Evolutionary conservation across 1,140 invertebrate species (phyloP).

Genomic region (Planococcus citri): DNA sequence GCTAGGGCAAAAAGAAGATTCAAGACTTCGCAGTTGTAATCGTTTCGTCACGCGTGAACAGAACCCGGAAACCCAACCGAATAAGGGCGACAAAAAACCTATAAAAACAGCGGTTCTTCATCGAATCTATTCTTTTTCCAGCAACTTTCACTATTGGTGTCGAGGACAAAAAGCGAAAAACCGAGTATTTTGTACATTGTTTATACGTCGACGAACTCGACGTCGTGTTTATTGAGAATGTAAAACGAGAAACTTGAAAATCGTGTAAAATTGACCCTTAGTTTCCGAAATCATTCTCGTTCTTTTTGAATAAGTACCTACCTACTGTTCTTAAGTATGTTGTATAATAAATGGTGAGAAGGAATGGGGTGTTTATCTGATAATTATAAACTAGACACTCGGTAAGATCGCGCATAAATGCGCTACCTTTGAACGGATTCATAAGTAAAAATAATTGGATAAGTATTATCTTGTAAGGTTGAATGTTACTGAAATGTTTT

Average conservation of each 20-base stretch:
- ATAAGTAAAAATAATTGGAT: too few species aligned
- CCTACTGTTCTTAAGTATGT: too few species aligned
- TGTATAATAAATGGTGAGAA: too few species aligned
- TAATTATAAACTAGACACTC: too few species aligned
- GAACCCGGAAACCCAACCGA: slow-evolving; percentile 2
- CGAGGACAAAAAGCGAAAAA: neutral
- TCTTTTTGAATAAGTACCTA: too few species aligned
- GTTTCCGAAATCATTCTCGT: neutral
- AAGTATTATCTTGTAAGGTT: too few species aligned
- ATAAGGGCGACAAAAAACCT: slow-evolving; percentile 8
- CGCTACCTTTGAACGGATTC: too few species aligned
- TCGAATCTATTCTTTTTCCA: neutral
- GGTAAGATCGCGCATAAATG: too few species aligned
- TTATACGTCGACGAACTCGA: neutral
- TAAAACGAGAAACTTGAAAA: neutral
- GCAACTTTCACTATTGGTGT: neutral
- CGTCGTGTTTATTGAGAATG: too few species aligned
- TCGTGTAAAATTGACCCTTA: neutral
- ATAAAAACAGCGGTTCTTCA: neutral
- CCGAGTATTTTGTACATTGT: neutral
- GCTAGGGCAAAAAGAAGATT: neutral
- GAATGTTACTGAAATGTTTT: too few species aligned
- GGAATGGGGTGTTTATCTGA: too few species aligned
- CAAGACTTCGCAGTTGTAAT: slow-evolving; percentile 1
- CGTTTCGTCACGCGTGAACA: slow-evolving; percentile 18